A percentile compares a stretch with the other conserved stretches of the same genome.
These are phyloP conservation scores for Calephelis nemesis DNA, from an alignment of 1,140 invertebrate species.

Conservation along the genomic window DNA sequence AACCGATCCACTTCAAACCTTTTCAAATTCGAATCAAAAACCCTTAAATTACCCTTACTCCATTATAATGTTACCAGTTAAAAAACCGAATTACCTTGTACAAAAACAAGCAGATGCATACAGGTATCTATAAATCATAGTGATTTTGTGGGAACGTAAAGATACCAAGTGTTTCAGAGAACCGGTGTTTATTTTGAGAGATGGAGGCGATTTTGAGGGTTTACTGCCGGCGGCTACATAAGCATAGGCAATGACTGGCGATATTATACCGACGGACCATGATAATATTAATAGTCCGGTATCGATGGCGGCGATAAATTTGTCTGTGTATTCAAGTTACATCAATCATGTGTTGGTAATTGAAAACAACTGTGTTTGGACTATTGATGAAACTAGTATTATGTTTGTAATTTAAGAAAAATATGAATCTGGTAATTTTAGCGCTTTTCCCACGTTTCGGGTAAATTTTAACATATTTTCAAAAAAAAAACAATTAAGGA, in stretches of 20 bases:
- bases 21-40: too few relatives aligned
- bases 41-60: too few relatives aligned
- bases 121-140: slow-evolving; percentile 11
- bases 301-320: slow-evolving; percentile 65
- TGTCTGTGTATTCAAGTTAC: slow-evolving; percentile 53
- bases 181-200: slow-evolving; percentile 62
- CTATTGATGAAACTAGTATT: background rate
- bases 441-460: too few relatives aligned
- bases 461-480: too few relatives aligned
- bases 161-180: slow-evolving; percentile 39
- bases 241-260: slow-evolving; percentile 61
- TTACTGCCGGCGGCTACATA: slow-evolving; percentile 35
- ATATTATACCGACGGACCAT: slow-evolving; percentile 35
- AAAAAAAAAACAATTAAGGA: too few relatives aligned
- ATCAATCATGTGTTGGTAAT: slow-evolving; percentile 65
- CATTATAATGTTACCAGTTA: background rate
- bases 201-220: slow-evolving; percentile 50
- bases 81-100: background rate
- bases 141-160: slow-evolving; percentile 9
- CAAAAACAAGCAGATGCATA: background rate
- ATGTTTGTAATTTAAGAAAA: too few relatives aligned
- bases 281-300: slow-evolving; percentile 61
- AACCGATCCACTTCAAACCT: too few relatives aligned
- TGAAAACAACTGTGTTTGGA: slow-evolving; percentile 43
- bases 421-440: too few relatives aligned